Base-by-base conservation (phyloP, 2,113 vertebrate genomes). In the Thomomys bottae region DNA sequence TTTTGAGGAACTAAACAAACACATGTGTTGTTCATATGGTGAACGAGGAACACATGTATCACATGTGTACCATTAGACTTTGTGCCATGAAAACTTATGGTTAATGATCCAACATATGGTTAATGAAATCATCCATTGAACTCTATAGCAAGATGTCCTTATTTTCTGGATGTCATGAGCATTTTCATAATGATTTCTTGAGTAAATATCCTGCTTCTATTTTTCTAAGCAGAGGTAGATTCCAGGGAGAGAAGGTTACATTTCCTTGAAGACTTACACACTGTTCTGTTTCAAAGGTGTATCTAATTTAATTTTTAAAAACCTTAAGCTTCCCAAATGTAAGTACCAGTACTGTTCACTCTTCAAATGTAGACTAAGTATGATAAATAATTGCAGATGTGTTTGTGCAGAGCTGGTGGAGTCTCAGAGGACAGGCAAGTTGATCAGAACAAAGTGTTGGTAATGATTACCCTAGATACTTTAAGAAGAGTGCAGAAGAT, bases 331-430 rank as follows among this genome's bases (percentile, higher is more conserved):
- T 94, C 64, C 36, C 30, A 61, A 10, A 71, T 79, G 42, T 86
- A 93, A 93, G 49, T 63, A 23, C 49, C 63, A 84, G 42, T 78
- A 86, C 68, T 64, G 23, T 36, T 76, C 30, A 24, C 28, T 77
- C 79, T 91, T 96, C 84, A 73, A 91, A 82, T 88, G 26, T 36
- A 84, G 85, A 94, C 76, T 90, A 85, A 94, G 49, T 28, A 40
- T 5, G 36, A 80, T 70, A 40, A 94, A 66, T 81, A 85, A 77
- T 32, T 2, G 2, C 61, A 63, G 14, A 70, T 38, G 21, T 77
- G 75, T 95, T 81, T 92, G 81, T 49, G 36, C 40, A 90, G 72
- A 87, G 68, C 76, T 77, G 36, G 42, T 28, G 81, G 82, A 90
- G 66, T 76, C 36, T 92, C 11, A 1, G 57, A 63, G 64, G 94